These are phyloP conservation scores for Festucalex cinctus DNA, from an alignment of 2,113 vertebrate genomes.

Conservation along the genomic window DNA sequence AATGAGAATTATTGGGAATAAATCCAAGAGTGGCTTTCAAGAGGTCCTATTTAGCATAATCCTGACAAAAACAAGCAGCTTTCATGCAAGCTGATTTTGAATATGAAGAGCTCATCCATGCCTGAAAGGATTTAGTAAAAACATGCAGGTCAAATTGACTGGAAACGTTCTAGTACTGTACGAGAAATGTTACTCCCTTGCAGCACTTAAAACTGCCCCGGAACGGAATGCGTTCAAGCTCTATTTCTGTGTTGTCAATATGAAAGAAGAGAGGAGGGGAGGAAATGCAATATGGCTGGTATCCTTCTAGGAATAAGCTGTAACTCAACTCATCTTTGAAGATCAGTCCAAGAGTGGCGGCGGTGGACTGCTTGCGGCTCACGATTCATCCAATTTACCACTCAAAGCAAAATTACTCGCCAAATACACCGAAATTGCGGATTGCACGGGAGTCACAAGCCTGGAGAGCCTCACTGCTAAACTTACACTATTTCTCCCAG, in stretches of 20 bases:
- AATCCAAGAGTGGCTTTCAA: too few relatives aligned
- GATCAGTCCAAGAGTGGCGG: constrained; percentile 5
- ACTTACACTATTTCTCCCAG: too few relatives aligned
- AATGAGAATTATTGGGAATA: too few relatives aligned
- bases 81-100: too few relatives aligned
- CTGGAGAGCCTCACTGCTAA: too few relatives aligned
- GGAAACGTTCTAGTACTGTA: not conserved
- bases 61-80: too few relatives aligned
- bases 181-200: too few relatives aligned
- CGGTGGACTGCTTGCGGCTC: not conserved
- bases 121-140: too few relatives aligned
- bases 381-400: not conserved
- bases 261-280: not conserved
- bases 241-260: constrained; percentile 33
- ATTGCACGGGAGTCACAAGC: not conserved
- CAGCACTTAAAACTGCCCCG: not conserved
- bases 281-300: constrained; percentile 29
- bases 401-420: not conserved
- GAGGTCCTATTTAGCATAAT: too few relatives aligned
- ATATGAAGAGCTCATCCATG: too few relatives aligned
- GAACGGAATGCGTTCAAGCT: constrained; percentile 5
- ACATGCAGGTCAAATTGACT: too few relatives aligned
- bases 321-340: constrained; percentile 13
- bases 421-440: not conserved
- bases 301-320: constrained; percentile 37